Percentiles rank a stretch among this genome's conserved stretches.
phyloP scores from a whole-genome alignment of 2,113 vertebrate species.

The Scartelaos histophorus region DNA sequence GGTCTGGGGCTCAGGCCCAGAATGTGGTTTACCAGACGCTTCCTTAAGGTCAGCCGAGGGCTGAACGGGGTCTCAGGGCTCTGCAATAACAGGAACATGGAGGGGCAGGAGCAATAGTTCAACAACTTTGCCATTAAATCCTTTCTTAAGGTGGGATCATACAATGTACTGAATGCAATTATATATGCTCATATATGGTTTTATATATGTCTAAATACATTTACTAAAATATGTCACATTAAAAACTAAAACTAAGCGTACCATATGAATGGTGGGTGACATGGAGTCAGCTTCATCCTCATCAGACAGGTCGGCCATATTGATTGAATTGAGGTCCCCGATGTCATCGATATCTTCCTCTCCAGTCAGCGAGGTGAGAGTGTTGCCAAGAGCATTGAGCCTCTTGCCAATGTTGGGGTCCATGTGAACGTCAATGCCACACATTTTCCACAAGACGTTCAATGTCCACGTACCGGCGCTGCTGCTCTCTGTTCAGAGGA shows the following conservation, averaged over 20 bases:
- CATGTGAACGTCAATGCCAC: constrained; percentile 98
- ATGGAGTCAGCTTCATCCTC: constrained; percentile 92
- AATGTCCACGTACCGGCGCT: constrained; percentile 97
- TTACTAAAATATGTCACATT: background rate
- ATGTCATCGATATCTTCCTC: constrained; percentile 95
- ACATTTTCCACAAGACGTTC: constrained; percentile 99
- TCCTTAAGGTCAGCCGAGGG: constrained; percentile 89
- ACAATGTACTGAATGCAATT: background rate
- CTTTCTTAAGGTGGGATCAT: background rate
- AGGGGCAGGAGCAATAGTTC: constrained; percentile 28
- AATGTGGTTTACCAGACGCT: constrained; percentile 94
- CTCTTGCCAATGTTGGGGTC: constrained; percentile 98
- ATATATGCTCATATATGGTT: background rate
- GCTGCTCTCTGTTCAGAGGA: constrained; percentile 84
- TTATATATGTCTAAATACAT: background rate
- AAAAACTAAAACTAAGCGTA: constrained; percentile 64
- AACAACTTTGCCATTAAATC: constrained; percentile 6
- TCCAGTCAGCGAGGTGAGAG: constrained; percentile 92
- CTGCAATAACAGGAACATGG: constrained; percentile 66
- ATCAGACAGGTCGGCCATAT: constrained; percentile 91
- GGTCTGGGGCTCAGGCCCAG: constrained; percentile 86
- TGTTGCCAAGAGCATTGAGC: constrained; percentile 92
- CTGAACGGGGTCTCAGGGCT: constrained; percentile 81
- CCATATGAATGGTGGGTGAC: constrained; percentile 88
- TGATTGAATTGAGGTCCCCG: constrained; percentile 89